These are phyloP conservation scores for Octonoba sinensis DNA, from an alignment of 2,888 invertebrate species.

Conservation along the genomic window DNA sequence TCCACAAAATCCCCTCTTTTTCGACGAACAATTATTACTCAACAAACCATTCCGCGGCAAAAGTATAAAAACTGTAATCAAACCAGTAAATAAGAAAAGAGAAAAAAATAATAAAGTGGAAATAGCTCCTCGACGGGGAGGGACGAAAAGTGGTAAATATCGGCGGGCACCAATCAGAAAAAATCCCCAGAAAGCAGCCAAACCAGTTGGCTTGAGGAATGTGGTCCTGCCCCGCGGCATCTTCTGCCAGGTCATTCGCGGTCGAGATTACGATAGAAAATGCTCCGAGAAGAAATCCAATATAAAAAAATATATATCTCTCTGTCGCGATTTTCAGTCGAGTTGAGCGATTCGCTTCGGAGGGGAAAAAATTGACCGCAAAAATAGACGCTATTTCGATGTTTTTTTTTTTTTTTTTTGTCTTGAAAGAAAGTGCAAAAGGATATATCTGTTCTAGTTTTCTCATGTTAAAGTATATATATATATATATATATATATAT, in stretches of 20 bases:
- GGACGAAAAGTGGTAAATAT: constrained; percentile 3
- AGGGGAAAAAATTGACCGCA: constrained; percentile 8
- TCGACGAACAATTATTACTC: constrained; percentile 47
- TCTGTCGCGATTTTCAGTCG: constrained; percentile 1
- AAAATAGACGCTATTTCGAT: too few species aligned
- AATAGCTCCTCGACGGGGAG: constrained; percentile 19
- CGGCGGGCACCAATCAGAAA: constrained; percentile 28
- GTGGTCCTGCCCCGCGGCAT: constrained; percentile 32
- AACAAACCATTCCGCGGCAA: constrained; percentile 55
- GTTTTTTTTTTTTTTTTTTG: too few species aligned
- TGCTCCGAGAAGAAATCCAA: too few species aligned
- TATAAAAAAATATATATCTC: too few species aligned
- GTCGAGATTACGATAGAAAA: constrained; percentile 21
- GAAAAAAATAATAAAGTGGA: constrained; percentile 52
- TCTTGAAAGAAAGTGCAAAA: too few species aligned
- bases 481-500: too few species aligned
- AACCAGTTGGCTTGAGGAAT: constrained; percentile 56
- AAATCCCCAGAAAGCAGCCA: constrained; percentile 53
- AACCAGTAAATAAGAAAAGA: constrained; percentile 33
- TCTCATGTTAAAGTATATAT: too few species aligned
- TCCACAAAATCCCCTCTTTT: too few species aligned
- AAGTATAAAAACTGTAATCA: constrained; percentile 55
- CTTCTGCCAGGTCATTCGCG: constrained; percentile 47
- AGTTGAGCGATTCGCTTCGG: background rate
- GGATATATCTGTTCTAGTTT: too few species aligned